phyloP scores from a whole-genome alignment of 2,797 vertebrate genomes.

The Acrocephalus scirpaceus region DNA sequence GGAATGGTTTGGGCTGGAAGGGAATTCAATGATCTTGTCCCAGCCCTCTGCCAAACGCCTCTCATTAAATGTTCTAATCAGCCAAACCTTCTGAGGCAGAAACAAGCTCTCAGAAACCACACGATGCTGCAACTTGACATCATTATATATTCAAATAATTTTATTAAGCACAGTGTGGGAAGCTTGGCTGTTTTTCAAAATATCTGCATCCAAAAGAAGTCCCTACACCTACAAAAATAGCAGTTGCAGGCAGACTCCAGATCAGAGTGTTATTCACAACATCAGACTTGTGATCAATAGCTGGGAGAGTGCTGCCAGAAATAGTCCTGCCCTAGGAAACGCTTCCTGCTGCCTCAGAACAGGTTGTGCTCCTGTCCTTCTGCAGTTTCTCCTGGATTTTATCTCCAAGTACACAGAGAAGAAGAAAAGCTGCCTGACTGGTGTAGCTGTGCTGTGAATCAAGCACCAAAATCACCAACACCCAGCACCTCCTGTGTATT shows the following conservation, averaged over 20 bases:
- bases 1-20: neutral
- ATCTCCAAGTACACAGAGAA: neutral
- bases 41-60: neutral
- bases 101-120: neutral
- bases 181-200: neutral
- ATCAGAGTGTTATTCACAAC: neutral
- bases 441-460: neutral
- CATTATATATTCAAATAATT: neutral
- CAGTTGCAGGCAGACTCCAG: neutral
- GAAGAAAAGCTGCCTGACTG: neutral
- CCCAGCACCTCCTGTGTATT: neutral
- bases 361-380: neutral
- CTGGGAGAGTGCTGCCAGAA: neutral
- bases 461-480: neutral
- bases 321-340: neutral
- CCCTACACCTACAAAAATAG: neutral
- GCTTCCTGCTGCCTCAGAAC: neutral
- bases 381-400: neutral
- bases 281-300: neutral
- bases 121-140: neutral
- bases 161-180: neutral
- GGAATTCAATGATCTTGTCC: neutral
- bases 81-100: neutral
- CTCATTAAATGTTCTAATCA: neutral
- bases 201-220: neutral